Evolutionary conservation across 2,888 invertebrate species (phyloP), one percentile per base, ranked within the genome.

Genomic region (Actias luna): DNA sequence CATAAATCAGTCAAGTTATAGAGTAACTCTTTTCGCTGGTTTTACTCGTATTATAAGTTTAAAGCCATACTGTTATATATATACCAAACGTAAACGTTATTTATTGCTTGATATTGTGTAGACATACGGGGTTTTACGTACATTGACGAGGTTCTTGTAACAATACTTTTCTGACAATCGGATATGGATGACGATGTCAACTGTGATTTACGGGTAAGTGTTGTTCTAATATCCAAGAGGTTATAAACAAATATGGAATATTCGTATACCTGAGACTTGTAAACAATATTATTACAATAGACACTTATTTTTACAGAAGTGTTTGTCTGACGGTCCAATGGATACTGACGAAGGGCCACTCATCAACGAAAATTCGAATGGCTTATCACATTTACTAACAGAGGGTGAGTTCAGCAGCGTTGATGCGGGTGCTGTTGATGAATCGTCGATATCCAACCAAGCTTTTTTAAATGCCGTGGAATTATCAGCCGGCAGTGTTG

Each of bases 361-460:
- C 61, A 92, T 89, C 59, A 89, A 92, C 65, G 92, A 92, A 70
- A 92, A 91, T 68, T 92, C 92, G 1, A 92, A 91, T 69, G 92
- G 92, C 8, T 72, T 91, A 62, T 91, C 92, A 10, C 91, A 92
- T 78, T 78, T 92, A 69, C 75, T 92, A 67, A 91, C 90, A 18
- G 92, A 91, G 66, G 85, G 89, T 39, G 92, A 90, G 71, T 91
- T 92, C 71, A 89, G 85, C 68, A 91, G 90, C 72, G 92, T 92
- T 31, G 92, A 92, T 64, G 86, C 89, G 25, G 86, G 74, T 22
- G 83, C 79, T 35, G 91, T 81, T 65, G 92, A 92, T 70, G 92
- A 92, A 70, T 89, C 92, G 33, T 92, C 92, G 42, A 83, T 85
- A 42, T 92, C 92, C 3, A 90, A 92, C 70, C 92, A 89, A 76